Percentiles rank a stretch among this genome's conserved stretches.
phyloP scores from a whole-genome alignment of 1,140 invertebrate genomes.

The Venturia canescens region DNA sequence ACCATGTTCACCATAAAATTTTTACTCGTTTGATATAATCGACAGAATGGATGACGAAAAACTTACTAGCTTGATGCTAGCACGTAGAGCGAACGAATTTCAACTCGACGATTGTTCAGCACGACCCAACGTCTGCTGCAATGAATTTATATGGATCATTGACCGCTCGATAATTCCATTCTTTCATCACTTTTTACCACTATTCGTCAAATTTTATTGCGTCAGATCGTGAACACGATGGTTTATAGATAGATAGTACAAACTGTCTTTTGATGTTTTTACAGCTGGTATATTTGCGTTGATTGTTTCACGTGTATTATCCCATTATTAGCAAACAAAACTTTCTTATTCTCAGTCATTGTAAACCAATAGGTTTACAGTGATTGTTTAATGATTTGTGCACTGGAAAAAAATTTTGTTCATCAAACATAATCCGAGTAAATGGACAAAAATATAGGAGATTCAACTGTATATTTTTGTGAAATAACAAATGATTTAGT shows the following conservation, averaged over 20 bases:
- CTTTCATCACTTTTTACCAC: conserved; percentile 11
- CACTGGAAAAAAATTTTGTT: too few relatives aligned
- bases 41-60: conserved; percentile 16
- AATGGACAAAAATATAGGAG: too few relatives aligned
- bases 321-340: too few relatives aligned
- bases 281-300: not conserved
- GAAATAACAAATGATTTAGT: too few relatives aligned
- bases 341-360: too few relatives aligned
- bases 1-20: not conserved
- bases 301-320: too few relatives aligned
- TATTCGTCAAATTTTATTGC: not conserved
- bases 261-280: not conserved
- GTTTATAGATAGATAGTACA: not conserved
- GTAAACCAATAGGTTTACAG: too few relatives aligned
- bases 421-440: too few relatives aligned
- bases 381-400: too few relatives aligned
- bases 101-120: not conserved
- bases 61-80: not conserved
- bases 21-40: not conserved
- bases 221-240: not conserved
- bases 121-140: not conserved
- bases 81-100: not conserved
- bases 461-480: too few relatives aligned
- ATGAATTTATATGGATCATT: conserved; percentile 3
- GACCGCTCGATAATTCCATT: not conserved